A percentile compares a stretch with the other conserved stretches of the same genome.
These are phyloP conservation scores for Balaeniceps rex DNA, from an alignment of 2,113 vertebrate species.

Conservation along the genomic window DNA sequence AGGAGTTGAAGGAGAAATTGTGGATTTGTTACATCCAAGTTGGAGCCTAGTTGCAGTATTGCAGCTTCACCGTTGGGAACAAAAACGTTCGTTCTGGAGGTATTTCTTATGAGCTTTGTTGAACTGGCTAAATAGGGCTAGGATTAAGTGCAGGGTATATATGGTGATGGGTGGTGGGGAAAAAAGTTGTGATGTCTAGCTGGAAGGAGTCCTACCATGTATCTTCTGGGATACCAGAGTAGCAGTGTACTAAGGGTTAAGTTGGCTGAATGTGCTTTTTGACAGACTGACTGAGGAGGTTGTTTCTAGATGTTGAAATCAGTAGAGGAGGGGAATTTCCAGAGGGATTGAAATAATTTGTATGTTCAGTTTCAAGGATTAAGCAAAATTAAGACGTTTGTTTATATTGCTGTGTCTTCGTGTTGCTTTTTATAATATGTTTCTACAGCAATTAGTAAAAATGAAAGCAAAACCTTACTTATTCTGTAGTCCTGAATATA, in stretches of 20 bases:
- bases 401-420: not conserved
- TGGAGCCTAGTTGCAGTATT: not conserved
- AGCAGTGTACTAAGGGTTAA: not conserved
- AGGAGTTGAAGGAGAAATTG: not conserved
- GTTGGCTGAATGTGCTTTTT: not conserved
- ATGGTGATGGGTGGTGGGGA: not conserved
- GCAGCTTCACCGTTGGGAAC: rapidly evolving
- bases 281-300: not conserved
- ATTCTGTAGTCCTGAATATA: not conserved
- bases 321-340: not conserved
- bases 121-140: not conserved
- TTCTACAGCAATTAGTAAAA: not conserved
- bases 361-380: not conserved
- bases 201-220: not conserved
- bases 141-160: not conserved
- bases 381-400: not conserved
- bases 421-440: not conserved
- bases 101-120: not conserved
- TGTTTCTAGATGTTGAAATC: not conserved
- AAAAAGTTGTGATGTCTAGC: not conserved
- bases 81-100: not conserved
- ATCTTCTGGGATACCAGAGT: not conserved
- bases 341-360: not conserved
- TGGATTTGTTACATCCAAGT: not conserved
- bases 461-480: not conserved